phyloP scores from a whole-genome alignment of 2,888 invertebrate genomes.

The Euzetes globulus region DNA sequence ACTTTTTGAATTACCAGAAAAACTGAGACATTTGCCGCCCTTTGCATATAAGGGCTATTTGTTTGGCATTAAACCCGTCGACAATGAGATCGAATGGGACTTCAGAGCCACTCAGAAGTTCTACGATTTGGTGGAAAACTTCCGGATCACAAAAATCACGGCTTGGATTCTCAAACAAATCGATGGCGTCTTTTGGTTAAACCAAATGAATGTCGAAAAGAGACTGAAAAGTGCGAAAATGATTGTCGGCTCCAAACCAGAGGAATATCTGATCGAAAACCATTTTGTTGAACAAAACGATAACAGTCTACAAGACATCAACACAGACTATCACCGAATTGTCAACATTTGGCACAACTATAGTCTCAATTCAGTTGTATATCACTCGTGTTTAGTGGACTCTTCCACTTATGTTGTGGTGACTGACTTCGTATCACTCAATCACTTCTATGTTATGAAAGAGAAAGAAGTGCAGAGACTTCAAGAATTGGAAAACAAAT shows the following conservation, averaged over 20 bases:
- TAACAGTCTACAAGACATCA: not conserved
- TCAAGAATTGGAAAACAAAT: not conserved
- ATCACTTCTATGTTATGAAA: not conserved
- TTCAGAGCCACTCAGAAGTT: not conserved
- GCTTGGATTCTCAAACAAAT: constrained; percentile 25
- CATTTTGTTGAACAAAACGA: not conserved
- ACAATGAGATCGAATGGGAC: constrained; percentile 30
- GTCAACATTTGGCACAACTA: constrained; percentile 4
- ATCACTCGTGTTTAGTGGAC: not conserved
- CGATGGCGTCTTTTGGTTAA: constrained; percentile 31
- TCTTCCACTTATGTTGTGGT: not conserved
- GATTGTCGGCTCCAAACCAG: not conserved
- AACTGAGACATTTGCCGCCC: not conserved
- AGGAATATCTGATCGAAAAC: not conserved
- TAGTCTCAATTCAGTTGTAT: not conserved
- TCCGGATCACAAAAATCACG: not conserved
- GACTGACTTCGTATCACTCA: not conserved
- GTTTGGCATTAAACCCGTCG: constrained; percentile 30
- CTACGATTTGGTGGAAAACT: not conserved
- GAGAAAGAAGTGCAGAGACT: not conserved
- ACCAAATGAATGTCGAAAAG: constrained; percentile 4
- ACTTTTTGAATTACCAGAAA: not conserved
- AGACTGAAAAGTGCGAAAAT: not conserved
- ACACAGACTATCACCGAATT: not conserved
- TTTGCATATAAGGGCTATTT: constrained; percentile 26